Evolutionary conservation across 2,888 invertebrate species (phyloP).

Genomic region (Oligia strigilis): DNA sequence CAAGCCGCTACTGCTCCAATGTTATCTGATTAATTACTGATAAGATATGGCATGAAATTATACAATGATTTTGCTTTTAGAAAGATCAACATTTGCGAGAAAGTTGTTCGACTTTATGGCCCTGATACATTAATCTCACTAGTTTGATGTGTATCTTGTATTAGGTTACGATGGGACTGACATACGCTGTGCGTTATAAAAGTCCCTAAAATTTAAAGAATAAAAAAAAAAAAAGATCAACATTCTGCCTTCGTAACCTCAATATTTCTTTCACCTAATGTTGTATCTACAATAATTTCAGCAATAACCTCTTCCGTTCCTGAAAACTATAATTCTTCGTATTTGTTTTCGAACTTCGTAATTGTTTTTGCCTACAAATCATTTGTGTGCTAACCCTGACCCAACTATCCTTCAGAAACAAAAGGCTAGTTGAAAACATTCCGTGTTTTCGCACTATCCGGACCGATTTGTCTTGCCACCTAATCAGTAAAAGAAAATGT

Average conservation of each 20-base stretch:
- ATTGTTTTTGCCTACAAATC: slow-evolving; percentile 59
- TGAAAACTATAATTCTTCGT: slow-evolving; percentile 35
- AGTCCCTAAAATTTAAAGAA: no score
- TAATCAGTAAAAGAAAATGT: slow-evolving; percentile 83
- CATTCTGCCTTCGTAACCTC: slow-evolving; percentile 30
- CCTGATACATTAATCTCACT: no score
- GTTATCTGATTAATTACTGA: slow-evolving; percentile 63
- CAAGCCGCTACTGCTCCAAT: slow-evolving; percentile 44
- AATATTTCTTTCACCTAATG: slow-evolving; percentile 16
- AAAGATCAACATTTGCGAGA: slow-evolving; percentile 23
- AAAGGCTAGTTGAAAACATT: slow-evolving; percentile 53
- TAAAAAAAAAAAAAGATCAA: background rate
- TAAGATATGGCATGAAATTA: slow-evolving; percentile 57
- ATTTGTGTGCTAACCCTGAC: slow-evolving; percentile 44
- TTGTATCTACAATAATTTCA: slow-evolving; percentile 19
- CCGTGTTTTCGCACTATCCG: slow-evolving; percentile 68
- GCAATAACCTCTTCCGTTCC: slow-evolving; percentile 30
- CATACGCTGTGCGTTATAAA: no score
- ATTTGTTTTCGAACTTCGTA: slow-evolving; percentile 49
- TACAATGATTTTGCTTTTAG: slow-evolving; percentile 20
- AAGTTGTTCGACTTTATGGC: no score
- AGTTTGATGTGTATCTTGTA: no score
- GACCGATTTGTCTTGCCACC: slow-evolving; percentile 80
- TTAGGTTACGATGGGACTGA: no score
- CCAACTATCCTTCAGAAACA: slow-evolving; percentile 51